phyloP scores from a whole-genome alignment of 2,888 invertebrate species.

The Abscondita cerata region DNA sequence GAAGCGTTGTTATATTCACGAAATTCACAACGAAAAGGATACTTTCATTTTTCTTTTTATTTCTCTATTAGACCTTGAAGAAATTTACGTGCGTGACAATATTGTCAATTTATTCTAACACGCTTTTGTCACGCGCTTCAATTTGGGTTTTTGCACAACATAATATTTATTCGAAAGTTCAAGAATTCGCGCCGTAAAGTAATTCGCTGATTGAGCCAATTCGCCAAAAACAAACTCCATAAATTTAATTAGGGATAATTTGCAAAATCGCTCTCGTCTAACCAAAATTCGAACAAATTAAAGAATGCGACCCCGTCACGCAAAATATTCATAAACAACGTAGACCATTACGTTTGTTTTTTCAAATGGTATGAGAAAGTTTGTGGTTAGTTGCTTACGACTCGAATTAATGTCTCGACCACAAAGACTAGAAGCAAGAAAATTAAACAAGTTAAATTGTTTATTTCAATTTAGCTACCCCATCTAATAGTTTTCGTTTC shows the following conservation, averaged over 20 bases:
- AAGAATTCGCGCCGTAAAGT: too few species aligned
- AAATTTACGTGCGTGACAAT: slow-evolving; percentile 16
- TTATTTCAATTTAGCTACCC: slow-evolving; percentile 40
- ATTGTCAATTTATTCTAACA: slow-evolving; percentile 20
- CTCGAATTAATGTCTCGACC: slow-evolving; percentile 39
- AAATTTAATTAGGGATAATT: too few species aligned
- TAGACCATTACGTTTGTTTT: slow-evolving; percentile 23
- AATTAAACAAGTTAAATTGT: slow-evolving; percentile 44
- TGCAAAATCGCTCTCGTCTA: too few species aligned
- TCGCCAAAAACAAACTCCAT: too few species aligned
- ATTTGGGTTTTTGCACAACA: neutral
- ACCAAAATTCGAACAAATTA: too few species aligned
- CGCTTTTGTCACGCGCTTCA: slow-evolving; percentile 14
- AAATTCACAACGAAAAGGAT: too few species aligned
- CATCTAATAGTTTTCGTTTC: slow-evolving; percentile 31
- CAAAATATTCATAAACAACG: slow-evolving; percentile 34
- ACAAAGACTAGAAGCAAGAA: slow-evolving; percentile 36
- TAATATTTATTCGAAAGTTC: neutral
- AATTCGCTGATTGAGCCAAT: too few species aligned
- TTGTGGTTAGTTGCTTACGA: slow-evolving; percentile 37
- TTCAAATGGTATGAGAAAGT: slow-evolving; percentile 31
- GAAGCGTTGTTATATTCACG: too few species aligned
- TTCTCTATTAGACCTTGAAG: too few species aligned
- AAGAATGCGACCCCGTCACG: neutral
- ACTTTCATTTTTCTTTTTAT: too few species aligned